Conservation (phyloP, 2,113 vertebrate genomes). For the Scortum barcoo region DNA sequence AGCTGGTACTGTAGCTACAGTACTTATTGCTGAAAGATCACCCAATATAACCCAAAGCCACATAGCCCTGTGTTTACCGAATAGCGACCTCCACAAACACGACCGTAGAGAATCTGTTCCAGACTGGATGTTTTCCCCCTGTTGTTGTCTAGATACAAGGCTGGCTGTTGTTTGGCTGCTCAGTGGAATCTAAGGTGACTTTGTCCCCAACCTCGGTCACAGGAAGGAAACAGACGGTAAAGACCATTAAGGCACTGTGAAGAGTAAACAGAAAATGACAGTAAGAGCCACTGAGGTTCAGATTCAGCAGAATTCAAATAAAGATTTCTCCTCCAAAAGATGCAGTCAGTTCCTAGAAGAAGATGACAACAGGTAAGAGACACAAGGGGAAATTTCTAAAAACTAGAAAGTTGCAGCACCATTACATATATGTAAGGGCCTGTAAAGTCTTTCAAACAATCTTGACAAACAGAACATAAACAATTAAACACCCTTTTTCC, state of each 20-base stretch:
- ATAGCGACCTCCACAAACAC: constrained; percentile 57
- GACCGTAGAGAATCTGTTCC: constrained; percentile 28
- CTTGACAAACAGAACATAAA: constrained; percentile 62
- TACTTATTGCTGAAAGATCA: constrained; percentile 28
- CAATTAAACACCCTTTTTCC: constrained; percentile 61
- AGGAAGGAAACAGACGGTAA: constrained; percentile 55
- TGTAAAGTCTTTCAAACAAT: constrained; percentile 56
- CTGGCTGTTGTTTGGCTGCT: constrained; percentile 52
- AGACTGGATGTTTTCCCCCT: constrained; percentile 58
- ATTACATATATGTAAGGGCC: constrained; percentile 22
- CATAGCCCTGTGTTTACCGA: constrained; percentile 42
- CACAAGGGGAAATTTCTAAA: background rate
- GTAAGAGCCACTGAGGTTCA: background rate
- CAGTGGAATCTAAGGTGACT: constrained; percentile 47
- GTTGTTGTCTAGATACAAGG: constrained; percentile 79
- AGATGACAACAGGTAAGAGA: background rate
- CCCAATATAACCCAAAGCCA: constrained; percentile 42
- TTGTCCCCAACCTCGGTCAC: constrained; percentile 52
- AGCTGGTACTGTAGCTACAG: constrained; percentile 56
- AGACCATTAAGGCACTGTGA: constrained; percentile 45
- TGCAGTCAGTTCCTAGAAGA: background rate
- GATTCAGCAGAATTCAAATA: constrained; percentile 23
- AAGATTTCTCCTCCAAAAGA: background rate
- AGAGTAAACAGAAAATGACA: constrained; percentile 43
- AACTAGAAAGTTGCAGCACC: background rate